These are phyloP conservation scores for Ferrisia virgata DNA, from an alignment of 2,888 invertebrate species.

Conservation along the genomic window DNA sequence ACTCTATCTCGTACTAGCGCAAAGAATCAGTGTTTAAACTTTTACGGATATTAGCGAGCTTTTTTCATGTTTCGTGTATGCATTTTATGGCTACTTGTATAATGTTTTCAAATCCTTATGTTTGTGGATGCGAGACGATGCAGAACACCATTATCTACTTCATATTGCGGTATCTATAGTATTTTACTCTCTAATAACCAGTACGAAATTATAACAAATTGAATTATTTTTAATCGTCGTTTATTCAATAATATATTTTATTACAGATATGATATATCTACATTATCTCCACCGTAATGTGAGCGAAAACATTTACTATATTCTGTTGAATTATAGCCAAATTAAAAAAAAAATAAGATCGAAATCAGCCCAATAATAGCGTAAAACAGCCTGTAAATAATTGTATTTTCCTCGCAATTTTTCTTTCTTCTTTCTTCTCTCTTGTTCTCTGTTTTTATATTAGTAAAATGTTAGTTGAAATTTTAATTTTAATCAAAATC, in stretches of 20 bases:
- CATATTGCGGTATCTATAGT: neutral
- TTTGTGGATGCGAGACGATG: neutral
- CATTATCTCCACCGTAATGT: neutral
- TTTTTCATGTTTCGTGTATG: neutral
- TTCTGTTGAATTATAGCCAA: neutral
- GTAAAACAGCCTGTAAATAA: conserved; percentile 28
- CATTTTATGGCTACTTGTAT: neutral
- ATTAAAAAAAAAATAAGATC: neutral
- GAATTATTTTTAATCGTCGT: neutral
- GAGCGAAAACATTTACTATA: neutral
- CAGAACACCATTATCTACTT: neutral
- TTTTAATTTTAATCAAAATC: conserved; percentile 24
- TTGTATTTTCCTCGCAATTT: conserved; percentile 29
- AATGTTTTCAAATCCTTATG: neutral
- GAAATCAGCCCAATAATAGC: neutral
- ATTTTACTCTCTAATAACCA: neutral
- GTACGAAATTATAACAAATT: neutral
- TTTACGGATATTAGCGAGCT: conserved; percentile 21
- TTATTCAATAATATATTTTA: neutral
- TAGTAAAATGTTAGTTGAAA: conserved; percentile 13
- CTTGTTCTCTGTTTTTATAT: conserved; percentile 33
- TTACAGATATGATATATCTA: neutral
- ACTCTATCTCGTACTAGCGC: neutral
- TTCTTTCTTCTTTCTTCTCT: neutral
- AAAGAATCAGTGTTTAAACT: conserved; percentile 22